Base-by-base conservation (phyloP, 2,113 vertebrate genomes). In the Meriones unguiculatus region DNA sequence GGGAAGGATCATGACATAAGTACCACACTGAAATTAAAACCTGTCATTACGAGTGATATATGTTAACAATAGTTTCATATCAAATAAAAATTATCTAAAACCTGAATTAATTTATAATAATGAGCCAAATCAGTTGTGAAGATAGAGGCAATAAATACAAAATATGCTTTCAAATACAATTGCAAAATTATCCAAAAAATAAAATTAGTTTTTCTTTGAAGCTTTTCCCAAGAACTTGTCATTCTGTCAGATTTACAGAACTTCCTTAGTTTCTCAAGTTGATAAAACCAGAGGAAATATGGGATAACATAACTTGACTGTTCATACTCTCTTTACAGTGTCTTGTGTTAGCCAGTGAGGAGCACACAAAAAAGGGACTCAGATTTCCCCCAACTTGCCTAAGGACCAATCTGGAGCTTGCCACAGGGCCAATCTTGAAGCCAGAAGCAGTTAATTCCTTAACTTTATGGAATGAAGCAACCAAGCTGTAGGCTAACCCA, bases 71-170 rank as follows among this genome's bases (percentile, higher is more conserved):
- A 90, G 70, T 90, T 24, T 41, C 87, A 69, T 92, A 75, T 1
- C 50, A 81, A 59, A 70, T 91, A 94, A 14, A 94, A 70, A 95
- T 62, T 69, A 75, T 76, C 75, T 84, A 88, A 91, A 38, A 85
- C 5, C 5, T n/a, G 32, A 92, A 25, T 69, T 69, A 54, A 57
- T 92, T 94, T 91, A 14, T 64, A 59, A 86, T 62, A 50, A 64
- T 77, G 1, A 90, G 25, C 54, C 12, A 54, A 22, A 67, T 77
- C 54, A 59, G 30, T 84, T 67, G 24, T 57, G 35, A 91, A 3
- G 59, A 1, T 17, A 67, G 20, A 70, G 87, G 41, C 1, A 4
- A 38, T 38, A 87, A 77, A 86, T 96, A 77, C 67, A 82, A 90
- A 94, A 91, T 25, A 50, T 35, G 35, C 7, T 57, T 91, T 67